phyloP scores from a whole-genome alignment of 2,797 vertebrate species.

The Gobionotothen gibberifrons region DNA sequence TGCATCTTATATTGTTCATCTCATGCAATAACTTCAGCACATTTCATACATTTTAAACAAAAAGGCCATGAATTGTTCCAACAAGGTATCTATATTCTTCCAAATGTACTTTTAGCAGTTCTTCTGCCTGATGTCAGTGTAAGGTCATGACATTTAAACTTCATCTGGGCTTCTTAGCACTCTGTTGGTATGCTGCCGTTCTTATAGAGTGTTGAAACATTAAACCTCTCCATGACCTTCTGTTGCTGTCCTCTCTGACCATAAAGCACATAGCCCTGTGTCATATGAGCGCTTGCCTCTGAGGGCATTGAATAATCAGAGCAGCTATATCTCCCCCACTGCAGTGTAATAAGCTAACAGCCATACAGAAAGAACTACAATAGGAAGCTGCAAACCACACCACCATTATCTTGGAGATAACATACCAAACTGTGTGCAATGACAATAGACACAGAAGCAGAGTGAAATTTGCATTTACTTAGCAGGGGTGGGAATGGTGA shows the following conservation, averaged over 20 bases:
- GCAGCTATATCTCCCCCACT: constrained; percentile 8
- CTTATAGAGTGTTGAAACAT: constrained; percentile 76
- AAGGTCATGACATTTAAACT: constrained; percentile 80
- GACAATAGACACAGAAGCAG: constrained; percentile 27
- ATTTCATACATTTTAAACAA: constrained; percentile 3
- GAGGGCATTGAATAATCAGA: constrained; percentile 31
- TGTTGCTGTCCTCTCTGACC: constrained; percentile 54
- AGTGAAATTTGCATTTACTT: constrained; percentile 33
- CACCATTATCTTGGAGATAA: constrained; percentile 45
- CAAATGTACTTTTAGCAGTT: constrained; percentile 12
- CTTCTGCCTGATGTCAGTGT: constrained; percentile 45
- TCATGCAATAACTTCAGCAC: background rate
- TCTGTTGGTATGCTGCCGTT: constrained; percentile 59
- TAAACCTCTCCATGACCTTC: constrained; percentile 76
- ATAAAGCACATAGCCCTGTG: constrained; percentile 56
- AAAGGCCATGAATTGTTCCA: background rate
- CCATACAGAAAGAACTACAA: constrained; percentile 30
- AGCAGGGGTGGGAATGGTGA: constrained; percentile 11
- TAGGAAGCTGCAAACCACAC: constrained; percentile 8
- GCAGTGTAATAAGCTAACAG: constrained; percentile 17
- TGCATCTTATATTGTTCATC: background rate
- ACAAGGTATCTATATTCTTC: constrained; percentile 28
- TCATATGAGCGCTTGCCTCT: constrained; percentile 59
- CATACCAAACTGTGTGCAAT: constrained; percentile 37
- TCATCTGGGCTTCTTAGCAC: constrained; percentile 54